phyloP scores from a whole-genome alignment of 37 sponge, comb jelly and placozoan species.

The Diacarnus erythraeanus region DNA sequence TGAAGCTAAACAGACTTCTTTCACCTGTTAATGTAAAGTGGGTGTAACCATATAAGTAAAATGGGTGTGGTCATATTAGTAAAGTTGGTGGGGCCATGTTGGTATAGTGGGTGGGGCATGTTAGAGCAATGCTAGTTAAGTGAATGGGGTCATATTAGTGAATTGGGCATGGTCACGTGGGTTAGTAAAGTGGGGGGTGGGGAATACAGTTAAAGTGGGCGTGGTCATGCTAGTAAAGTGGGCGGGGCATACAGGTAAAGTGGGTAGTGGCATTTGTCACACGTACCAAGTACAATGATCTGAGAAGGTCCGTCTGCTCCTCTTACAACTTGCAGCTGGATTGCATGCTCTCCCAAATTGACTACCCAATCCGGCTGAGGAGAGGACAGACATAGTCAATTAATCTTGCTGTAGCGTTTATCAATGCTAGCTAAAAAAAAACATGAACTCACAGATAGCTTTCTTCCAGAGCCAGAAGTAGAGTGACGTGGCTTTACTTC shows the following conservation, averaged over 20 bases:
- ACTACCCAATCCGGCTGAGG: not conserved
- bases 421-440: no score
- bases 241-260: no score
- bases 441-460: not conserved
- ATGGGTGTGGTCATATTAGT: no score
- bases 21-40: no score
- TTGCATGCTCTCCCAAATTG: constrained; percentile 77
- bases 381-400: not conserved
- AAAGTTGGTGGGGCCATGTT: not conserved
- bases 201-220: no score
- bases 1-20: constrained; percentile 66
- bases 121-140: not conserved
- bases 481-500: not conserved
- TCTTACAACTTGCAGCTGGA: constrained; percentile 46
- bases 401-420: no score
- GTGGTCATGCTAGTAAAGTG: no score
- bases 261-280: not conserved
- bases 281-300: constrained; percentile 56
- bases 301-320: constrained; percentile 21
- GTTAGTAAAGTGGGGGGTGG: not conserved
- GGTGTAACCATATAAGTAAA: no score
- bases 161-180: no score
- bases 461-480: not conserved
- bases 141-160: not conserved
- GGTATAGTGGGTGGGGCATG: not conserved